A percentile compares a stretch with the other conserved stretches of the same genome.
Conservation (phyloP, 1,140 invertebrate genomes). For the Xylocopa sonorina region DNA sequence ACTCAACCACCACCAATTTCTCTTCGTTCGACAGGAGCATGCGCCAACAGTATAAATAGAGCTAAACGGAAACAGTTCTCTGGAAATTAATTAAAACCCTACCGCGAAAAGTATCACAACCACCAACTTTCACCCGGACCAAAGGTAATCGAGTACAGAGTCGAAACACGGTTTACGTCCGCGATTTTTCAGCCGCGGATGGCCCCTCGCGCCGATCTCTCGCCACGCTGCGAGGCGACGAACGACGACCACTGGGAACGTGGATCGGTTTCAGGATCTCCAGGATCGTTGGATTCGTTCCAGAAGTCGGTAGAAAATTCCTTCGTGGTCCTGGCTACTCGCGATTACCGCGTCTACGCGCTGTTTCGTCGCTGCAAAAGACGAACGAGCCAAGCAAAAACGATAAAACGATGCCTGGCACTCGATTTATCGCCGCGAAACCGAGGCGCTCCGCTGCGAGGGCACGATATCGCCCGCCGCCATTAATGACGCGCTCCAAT, state of each 20-base stretch:
- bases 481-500: not conserved
- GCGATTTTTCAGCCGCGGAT: not conserved
- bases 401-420: slow-evolving; percentile 42
- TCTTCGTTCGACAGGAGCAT: not conserved
- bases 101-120: not conserved
- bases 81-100: not conserved
- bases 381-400: slow-evolving; percentile 31
- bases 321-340: slow-evolving; percentile 36
- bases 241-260: slow-evolving; percentile 56
- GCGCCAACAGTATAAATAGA: not conserved
- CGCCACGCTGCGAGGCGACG: slow-evolving; percentile 24
- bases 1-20: not conserved
- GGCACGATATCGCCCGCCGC: not conserved
- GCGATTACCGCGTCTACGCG: slow-evolving; percentile 47
- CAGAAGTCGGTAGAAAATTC: slow-evolving; percentile 41
- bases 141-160: not conserved
- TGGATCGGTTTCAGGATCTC: slow-evolving; percentile 63
- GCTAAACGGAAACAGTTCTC: not conserved
- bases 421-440: slow-evolving; percentile 32
- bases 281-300: slow-evolving; percentile 37
- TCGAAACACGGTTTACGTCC: not conserved
- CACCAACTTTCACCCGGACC: slow-evolving; percentile 1
- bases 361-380: slow-evolving; percentile 44
- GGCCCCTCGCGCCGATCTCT: not conserved
- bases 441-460: not conserved